A percentile compares a stretch with the other conserved stretches of the same genome.
These are phyloP conservation scores for Paelopatides confundens DNA, from an alignment of 53 echinoderm and acorn worm species.

Conservation along the genomic window DNA sequence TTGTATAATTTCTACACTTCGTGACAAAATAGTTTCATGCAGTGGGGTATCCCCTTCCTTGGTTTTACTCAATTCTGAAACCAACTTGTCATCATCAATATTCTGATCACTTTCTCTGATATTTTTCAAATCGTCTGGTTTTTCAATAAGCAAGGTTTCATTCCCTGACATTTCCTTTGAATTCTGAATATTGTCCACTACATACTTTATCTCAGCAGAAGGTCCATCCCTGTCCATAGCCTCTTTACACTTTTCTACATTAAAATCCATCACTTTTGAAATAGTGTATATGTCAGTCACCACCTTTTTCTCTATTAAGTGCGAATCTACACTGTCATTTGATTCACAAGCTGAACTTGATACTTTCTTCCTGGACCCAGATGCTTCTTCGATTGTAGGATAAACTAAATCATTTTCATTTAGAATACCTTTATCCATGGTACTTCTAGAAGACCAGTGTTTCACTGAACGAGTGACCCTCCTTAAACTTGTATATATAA, in stretches of 20 bases:
- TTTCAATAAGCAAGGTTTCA: neutral
- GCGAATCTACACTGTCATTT: neutral
- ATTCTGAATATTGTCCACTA: neutral
- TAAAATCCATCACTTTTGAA: neutral
- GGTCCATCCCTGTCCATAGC: neutral
- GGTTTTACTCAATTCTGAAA: neutral
- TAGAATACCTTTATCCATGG: neutral
- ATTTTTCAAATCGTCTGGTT: neutral
- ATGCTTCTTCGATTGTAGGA: too few relatives aligned
- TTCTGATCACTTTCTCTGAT: neutral
- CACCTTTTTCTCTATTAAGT: neutral
- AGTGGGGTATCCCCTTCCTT: neutral
- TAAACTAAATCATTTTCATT: too few relatives aligned
- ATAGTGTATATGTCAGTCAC: neutral
- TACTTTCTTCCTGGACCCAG: neutral
- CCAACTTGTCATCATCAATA: neutral
- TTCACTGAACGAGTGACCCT: constrained; percentile 3
- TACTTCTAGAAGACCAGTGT: neutral
- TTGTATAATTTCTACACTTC: too few relatives aligned
- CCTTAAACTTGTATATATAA: neutral
- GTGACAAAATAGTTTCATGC: too few relatives aligned
- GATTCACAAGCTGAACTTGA: neutral
- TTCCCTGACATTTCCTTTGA: neutral
- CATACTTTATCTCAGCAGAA: neutral
- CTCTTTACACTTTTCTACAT: neutral